phyloP scores from a whole-genome alignment of 2,888 invertebrate species.

The Noctua janthina region DNA sequence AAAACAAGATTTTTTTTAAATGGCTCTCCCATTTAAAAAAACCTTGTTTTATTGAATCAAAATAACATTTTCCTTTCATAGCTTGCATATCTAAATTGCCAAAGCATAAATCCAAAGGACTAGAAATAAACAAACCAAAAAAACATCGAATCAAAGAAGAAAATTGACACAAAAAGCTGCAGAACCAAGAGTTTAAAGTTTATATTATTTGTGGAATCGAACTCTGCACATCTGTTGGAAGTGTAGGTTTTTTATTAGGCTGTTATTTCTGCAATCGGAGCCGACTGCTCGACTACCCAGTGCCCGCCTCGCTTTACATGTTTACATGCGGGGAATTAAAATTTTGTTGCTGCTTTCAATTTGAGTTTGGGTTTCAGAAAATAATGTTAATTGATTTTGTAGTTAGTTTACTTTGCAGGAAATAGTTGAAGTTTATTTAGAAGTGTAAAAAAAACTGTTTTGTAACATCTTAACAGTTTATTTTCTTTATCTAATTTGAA shows the following conservation, averaged over 20 bases:
- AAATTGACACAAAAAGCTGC: slow-evolving; percentile 24
- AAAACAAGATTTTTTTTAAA: no score
- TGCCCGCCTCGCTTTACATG: slow-evolving; percentile 73
- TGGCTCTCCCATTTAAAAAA: background rate
- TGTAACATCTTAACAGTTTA: background rate
- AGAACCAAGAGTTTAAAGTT: slow-evolving; percentile 41
- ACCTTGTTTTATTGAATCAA: background rate
- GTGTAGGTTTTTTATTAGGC: slow-evolving; percentile 81
- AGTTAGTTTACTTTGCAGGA: slow-evolving; percentile 26
- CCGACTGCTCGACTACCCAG: slow-evolving; percentile 51
- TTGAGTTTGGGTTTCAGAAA: slow-evolving; percentile 66
- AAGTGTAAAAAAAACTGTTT: background rate
- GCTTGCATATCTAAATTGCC: background rate
- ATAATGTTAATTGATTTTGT: slow-evolving; percentile 68
- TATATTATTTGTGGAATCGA: slow-evolving; percentile 69
- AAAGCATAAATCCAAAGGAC: background rate
- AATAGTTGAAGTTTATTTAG: slow-evolving; percentile 19
- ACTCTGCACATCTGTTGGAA: slow-evolving; percentile 84
- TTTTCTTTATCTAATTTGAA: background rate
- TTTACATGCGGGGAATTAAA: slow-evolving; percentile 74
- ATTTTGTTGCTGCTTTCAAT: slow-evolving; percentile 62
- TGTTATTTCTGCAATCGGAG: slow-evolving; percentile 86
- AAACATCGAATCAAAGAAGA: background rate
- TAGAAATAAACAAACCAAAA: background rate
- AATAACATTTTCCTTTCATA: background rate